Conservation (phyloP, 2,113 vertebrate species). For the Sceloporus undulatus region DNA sequence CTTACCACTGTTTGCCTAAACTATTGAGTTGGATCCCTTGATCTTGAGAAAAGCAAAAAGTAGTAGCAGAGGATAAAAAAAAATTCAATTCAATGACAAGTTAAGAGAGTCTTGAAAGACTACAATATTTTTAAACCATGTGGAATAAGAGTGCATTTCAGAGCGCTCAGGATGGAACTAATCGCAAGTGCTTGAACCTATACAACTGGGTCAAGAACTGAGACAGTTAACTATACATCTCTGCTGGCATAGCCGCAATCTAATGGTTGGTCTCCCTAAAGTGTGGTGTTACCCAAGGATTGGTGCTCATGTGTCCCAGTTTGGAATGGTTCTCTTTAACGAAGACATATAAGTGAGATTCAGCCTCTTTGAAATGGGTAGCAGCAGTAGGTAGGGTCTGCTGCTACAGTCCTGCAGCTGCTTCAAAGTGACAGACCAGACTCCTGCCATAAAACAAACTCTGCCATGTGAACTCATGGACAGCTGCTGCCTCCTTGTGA, state of each 20-base stretch:
- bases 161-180: neutral
- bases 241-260: neutral
- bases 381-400: neutral
- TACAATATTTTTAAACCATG: no score
- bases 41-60: no score
- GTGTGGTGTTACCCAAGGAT: neutral
- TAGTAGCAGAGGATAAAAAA: no score
- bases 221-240: neutral
- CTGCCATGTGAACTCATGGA: constrained; percentile 46
- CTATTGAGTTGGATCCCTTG: no score
- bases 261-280: no score
- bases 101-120: no score
- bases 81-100: no score
- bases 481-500: constrained; percentile 75
- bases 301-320: neutral
- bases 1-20: neutral
- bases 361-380: constrained; percentile 17
- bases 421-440: neutral
- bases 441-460: neutral
- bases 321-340: constrained; percentile 31
- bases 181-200: no score
- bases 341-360: neutral
- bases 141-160: neutral
- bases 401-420: neutral
- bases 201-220: neutral